Base-by-base conservation (phyloP, 53 echinoderm and acorn worm species). In the Luidia sarsii region DNA sequence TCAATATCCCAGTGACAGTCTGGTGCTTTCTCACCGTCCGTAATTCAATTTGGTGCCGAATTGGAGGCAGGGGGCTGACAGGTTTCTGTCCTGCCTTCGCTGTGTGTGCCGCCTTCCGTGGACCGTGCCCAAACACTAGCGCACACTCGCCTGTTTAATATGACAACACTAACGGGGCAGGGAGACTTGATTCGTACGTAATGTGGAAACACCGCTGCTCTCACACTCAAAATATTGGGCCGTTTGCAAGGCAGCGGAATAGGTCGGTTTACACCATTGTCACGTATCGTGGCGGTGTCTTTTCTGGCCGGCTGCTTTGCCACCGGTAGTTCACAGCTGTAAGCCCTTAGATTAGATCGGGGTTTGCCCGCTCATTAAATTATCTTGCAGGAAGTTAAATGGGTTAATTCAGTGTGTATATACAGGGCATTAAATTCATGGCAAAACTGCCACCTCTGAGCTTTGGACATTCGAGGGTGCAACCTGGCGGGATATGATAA, bases 211-310 rank as follows among this genome's bases (percentile, higher is more conserved):
- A 61, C 23, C 77, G 45, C 61, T 46, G 46, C 22, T 45, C 60
- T 55, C 60, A 77, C 77, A 60, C 77, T 77, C 61, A 28, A 59
- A 77, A 77, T 77, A 77, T 77, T 77, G 77, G 61, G 77, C 37
- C 77, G 30, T 77, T 60, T n/a, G 16, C 27, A 31, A 45, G 2
- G 20, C 39, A 24, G 48, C 24, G 46, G 39, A 77, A 41, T 77
- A 59, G 77, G 37, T 77, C 9, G 48, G 33, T 43, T 46, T 41
- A 24, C 61, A 46, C 43, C 45, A 25, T 43, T 59, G 77, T 60
- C 77, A 77, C 77, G 77, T 77, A 60, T 77, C 33, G 61, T 77
- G 41, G 77, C 32, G 77, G 43, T 20, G 32, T 32, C 39, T 77
- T 39, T 77, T 43, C 33, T 21, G 23, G 56, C 22, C 35, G 72